Percentiles rank a stretch among this genome's conserved stretches.
Conservation (phyloP, 1,140 invertebrate genomes). For the Cotesia vestalis region DNA sequence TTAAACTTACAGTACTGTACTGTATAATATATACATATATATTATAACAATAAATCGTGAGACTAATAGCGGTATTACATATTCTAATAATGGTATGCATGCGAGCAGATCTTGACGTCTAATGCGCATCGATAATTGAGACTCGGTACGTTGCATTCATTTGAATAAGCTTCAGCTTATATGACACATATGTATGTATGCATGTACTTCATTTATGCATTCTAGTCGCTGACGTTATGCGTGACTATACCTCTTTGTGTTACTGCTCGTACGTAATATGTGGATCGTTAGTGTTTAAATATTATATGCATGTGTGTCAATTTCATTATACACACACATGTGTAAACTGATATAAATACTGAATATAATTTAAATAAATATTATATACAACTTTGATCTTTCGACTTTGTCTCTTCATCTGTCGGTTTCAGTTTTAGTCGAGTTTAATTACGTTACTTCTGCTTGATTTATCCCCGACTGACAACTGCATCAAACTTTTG, state of each 20-base stretch:
- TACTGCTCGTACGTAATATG: neutral
- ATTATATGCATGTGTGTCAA: too few species aligned
- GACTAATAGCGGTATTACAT: neutral
- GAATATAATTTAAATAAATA: too few species aligned
- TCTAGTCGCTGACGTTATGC: slow-evolving; percentile 10
- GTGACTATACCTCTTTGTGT: slow-evolving; percentile 5
- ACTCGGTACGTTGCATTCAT: neutral
- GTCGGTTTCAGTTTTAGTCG: too few species aligned
- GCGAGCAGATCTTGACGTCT: slow-evolving; percentile 16
- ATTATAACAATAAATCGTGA: slow-evolving; percentile 1
- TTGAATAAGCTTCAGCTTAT: too few species aligned
- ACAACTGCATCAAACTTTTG: too few species aligned
- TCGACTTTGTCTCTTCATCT: too few species aligned
- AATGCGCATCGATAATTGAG: slow-evolving; percentile 12
- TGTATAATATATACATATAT: neutral
- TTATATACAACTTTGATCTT: too few species aligned
- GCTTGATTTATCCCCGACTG: too few species aligned
- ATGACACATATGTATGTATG: neutral
- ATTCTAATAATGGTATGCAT: slow-evolving; percentile 4
- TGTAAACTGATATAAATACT: too few species aligned
- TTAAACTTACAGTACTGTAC: neutral
- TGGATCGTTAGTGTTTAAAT: neutral
- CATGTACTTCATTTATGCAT: slow-evolving; percentile 18
- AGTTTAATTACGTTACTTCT: too few species aligned
- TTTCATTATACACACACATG: too few species aligned